Base-by-base conservation (phyloP, 2,888 invertebrate genomes). In the Mellilla xanthometata region DNA sequence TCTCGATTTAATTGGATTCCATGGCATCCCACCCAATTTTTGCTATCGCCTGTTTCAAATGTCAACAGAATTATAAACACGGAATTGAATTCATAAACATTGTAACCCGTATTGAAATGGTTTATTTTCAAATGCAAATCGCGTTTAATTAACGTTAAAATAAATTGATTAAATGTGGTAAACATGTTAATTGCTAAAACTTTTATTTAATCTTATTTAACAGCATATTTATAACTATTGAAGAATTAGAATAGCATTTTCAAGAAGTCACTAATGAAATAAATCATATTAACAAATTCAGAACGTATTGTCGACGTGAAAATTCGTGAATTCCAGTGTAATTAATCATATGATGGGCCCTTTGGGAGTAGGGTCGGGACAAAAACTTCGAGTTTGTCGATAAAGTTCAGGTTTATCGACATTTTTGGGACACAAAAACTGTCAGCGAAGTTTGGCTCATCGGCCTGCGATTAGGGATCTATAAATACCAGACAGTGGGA, bases 1-100 rank as follows among this genome's bases (percentile, higher is more conserved):
- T 56, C 54, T 62, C 57, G 68, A 77, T 78, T 79, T 83, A 83
- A 84, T 82, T 82, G 76, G 74, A 68, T 81, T 78, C 72, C 66
- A 71, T 64, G 60, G 65, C 64, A 68, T 65, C 72, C 58, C 64
- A 67, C 60, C 64, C 69, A 68, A 70, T 73, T 72, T 69, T 68
- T 60, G 60, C 58, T 60, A 60, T 65, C 62, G 43, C 58, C 67
- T 65, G 62, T 66, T 70, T 58, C 51, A 58, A 62, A 62, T 60
- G 58, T 62, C 62, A 61, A 22, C 52, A 41, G 34, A 51, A 54
- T 56, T 42, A 46, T 32, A 43, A 29, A 40, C 33, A 44, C 44
- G 31, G 31, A 32, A 47, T 48, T 35, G 3, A 12, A 41, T 26
- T 35, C 27, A 23, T 27, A 9, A 27, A 30, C 22, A 27, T 27